A percentile compares a stretch with the other conserved stretches of the same genome.
These are phyloP conservation scores for Poecilus cupreus DNA, from an alignment of 2,888 invertebrate genomes.

Conservation along the genomic window DNA sequence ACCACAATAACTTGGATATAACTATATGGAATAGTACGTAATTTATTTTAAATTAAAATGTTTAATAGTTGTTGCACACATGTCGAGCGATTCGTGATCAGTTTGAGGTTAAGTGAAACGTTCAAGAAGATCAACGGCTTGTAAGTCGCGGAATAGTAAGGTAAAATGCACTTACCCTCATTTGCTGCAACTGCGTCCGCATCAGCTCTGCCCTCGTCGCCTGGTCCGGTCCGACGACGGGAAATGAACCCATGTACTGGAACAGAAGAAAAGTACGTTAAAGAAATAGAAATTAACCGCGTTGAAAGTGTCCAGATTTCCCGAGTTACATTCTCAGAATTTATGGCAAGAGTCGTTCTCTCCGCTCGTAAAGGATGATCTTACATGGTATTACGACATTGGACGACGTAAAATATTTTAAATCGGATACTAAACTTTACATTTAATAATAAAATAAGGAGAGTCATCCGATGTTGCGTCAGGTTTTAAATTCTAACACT, in stretches of 20 bases:
- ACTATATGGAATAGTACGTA: no score
- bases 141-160: neutral
- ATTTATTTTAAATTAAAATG: no score
- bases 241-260: conserved; percentile 87
- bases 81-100: conserved; percentile 14
- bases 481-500: conserved; percentile 40
- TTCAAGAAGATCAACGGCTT: neutral
- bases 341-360: conserved; percentile 44
- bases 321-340: conserved; percentile 11
- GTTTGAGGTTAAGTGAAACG: conserved; percentile 32
- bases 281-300: conserved; percentile 23
- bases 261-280: no score
- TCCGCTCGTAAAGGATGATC: conserved; percentile 58
- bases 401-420: conserved; percentile 54
- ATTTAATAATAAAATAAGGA: conserved; percentile 56
- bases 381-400: conserved; percentile 56
- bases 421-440: conserved; percentile 54
- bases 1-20: no score
- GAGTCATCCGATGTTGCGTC: neutral
- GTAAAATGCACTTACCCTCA: conserved; percentile 73
- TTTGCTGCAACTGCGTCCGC: conserved; percentile 77
- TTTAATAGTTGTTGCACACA: no score
- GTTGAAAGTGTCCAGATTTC: conserved; percentile 7
- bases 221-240: conserved; percentile 82
- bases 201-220: conserved; percentile 79